Conservation (phyloP, 2,797 vertebrate genomes). For the Sternarchorhynchus goeldii region DNA sequence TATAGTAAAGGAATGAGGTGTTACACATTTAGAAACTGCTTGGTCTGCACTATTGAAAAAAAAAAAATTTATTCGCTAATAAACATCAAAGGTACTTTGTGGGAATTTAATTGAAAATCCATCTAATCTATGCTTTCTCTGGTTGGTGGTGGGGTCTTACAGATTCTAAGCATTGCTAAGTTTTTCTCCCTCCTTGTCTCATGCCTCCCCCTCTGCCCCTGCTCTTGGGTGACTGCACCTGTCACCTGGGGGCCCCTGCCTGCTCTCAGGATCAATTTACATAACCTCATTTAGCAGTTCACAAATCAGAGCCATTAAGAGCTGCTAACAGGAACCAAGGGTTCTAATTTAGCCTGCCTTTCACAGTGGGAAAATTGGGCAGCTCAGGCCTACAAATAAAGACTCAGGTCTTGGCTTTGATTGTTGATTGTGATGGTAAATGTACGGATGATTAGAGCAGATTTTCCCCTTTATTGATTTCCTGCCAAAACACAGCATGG, state of each 20-base stretch:
- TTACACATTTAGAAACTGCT: slow-evolving; percentile 15
- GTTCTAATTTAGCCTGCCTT: slow-evolving; percentile 99
- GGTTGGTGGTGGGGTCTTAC: slow-evolving; percentile 17
- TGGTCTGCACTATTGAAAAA: slow-evolving; percentile 30
- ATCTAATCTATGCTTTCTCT: slow-evolving; percentile 40
- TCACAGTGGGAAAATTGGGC: slow-evolving; percentile 99
- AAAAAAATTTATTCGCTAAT: slow-evolving; percentile 45
- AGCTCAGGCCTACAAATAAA: slow-evolving; percentile 99
- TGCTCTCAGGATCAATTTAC: slow-evolving; percentile 99
- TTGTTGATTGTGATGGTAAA: slow-evolving; percentile 99
- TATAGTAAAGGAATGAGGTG: slow-evolving; percentile 5
- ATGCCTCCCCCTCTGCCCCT: slow-evolving; percentile 53
- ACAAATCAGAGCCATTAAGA: slow-evolving; percentile 99
- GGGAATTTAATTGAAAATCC: slow-evolving; percentile 51
- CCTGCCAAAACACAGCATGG: slow-evolving; percentile 99
- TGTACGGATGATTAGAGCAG: slow-evolving; percentile 99
- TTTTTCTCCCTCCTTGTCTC: slow-evolving; percentile 57
- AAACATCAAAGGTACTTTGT: slow-evolving; percentile 34
- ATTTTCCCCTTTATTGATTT: slow-evolving; percentile 99
- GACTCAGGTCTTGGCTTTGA: slow-evolving; percentile 99
- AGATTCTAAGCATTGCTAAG: slow-evolving; percentile 50
- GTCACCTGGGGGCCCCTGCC: slow-evolving; percentile 99
- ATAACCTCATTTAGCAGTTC: slow-evolving; percentile 99
- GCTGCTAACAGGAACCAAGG: slow-evolving; percentile 99
- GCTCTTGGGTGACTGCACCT: slow-evolving; percentile 93